phyloP scores from a whole-genome alignment of 2,888 invertebrate species.

The Trichacis sp. region DNA sequence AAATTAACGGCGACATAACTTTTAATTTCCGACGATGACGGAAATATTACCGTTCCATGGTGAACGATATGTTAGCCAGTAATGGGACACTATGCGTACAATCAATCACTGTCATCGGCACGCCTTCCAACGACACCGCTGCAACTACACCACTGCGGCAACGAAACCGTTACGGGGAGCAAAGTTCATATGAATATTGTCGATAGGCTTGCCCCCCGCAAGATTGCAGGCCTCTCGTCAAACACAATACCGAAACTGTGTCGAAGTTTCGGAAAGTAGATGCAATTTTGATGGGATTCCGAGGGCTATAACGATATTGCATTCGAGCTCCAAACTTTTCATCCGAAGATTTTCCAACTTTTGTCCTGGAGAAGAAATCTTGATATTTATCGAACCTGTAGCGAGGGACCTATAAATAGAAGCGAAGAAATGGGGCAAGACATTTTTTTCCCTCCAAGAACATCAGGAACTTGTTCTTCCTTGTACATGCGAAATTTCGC shows the following conservation, averaged over 20 bases:
- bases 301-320: neutral
- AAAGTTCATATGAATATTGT: conserved; percentile 40
- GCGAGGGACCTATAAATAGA: neutral
- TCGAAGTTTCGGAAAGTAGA: conserved; percentile 6
- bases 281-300: conserved; percentile 4
- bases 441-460: neutral
- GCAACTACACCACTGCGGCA: conserved; percentile 35
- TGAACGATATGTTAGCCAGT: conserved; percentile 28
- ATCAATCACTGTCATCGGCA: conserved; percentile 42
- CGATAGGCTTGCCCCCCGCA: conserved; percentile 25
- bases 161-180: conserved; percentile 33
- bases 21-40: conserved; percentile 46
- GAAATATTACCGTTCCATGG: conserved; percentile 41
- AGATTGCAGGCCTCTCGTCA: neutral
- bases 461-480: neutral
- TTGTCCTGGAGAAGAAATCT: too few relatives aligned
- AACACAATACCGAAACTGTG: conserved; percentile 18
- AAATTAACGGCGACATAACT: conserved; percentile 48
- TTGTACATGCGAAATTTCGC: neutral
- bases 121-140: conserved; percentile 22
- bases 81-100: conserved; percentile 33
- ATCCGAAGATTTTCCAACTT: neutral
- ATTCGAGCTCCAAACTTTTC: neutral
- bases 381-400: too few relatives aligned
- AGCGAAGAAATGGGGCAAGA: neutral